Percentiles rank a stretch among this genome's conserved stretches.
phyloP scores from a whole-genome alignment of 2,797 vertebrate species.

The Anguilla obscura region DNA sequence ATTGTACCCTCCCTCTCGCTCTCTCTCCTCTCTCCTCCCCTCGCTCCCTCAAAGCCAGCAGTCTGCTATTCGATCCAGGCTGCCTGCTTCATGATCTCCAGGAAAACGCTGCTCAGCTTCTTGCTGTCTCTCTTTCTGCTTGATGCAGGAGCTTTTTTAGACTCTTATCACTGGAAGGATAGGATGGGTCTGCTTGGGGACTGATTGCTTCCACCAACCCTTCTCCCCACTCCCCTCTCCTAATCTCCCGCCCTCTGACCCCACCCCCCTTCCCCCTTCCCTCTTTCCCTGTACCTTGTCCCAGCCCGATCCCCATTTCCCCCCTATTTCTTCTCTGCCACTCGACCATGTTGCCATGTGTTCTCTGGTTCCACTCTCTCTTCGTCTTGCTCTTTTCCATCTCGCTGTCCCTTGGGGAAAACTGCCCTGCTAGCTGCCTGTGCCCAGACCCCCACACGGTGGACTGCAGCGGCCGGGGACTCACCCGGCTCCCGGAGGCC shows the following conservation, averaged over 20 bases:
- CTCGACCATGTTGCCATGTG: conserved; percentile 89
- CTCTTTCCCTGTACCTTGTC: conserved; percentile 56
- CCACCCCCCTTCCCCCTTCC: conserved; percentile 59
- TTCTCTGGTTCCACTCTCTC: conserved; percentile 76
- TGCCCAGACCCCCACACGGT: conserved; percentile 95
- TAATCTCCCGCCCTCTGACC: conserved; percentile 45
- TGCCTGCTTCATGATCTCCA: conserved; percentile 81
- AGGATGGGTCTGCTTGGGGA: conserved; percentile 68
- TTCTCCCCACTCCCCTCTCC: conserved; percentile 57
- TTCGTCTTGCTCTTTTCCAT: conserved; percentile 77
- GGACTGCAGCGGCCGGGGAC: conserved; percentile 90
- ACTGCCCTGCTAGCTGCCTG: conserved; percentile 85
- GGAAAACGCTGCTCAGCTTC: conserved; percentile 63
- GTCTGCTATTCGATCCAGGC: conserved; percentile 71
- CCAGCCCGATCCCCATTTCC: conserved; percentile 49
- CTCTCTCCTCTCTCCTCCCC: conserved; percentile 61
- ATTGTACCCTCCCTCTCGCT: conserved; percentile 49
- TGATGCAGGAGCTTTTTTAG: conserved; percentile 50
- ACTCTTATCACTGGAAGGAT: conserved; percentile 49
- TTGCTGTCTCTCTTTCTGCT: conserved; percentile 47
- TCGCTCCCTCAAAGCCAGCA: conserved; percentile 63
- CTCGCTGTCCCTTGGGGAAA: conserved; percentile 72
- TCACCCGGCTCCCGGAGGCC: conserved; percentile 84
- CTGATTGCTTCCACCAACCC: conserved; percentile 68
- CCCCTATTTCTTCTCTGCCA: conserved; percentile 52